Percentiles rank a stretch among this genome's conserved stretches.
Conservation (phyloP, 2,797 vertebrate species). For the Molossus alvarezi region DNA sequence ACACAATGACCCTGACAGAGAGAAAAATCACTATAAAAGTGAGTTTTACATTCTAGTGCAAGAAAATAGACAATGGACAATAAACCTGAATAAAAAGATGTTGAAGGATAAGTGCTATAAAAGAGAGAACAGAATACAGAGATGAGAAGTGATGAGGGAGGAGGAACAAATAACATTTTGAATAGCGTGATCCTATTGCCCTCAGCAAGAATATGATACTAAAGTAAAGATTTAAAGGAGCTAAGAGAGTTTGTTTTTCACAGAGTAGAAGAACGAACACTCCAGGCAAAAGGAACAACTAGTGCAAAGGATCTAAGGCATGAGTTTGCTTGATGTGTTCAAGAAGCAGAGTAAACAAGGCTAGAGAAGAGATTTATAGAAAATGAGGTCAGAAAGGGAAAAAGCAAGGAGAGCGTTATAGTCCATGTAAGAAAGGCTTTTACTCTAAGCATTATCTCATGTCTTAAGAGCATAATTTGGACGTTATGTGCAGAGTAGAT, state of each 20-base stretch:
- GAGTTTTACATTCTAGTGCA: not conserved
- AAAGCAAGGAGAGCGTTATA: not conserved
- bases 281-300: not conserved
- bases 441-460: not conserved
- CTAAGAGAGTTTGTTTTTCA: not conserved
- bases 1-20: not conserved
- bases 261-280: not conserved
- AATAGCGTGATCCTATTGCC: not conserved
- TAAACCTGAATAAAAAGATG: not conserved
- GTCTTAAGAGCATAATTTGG: slow-evolving; percentile 9
- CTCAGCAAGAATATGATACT: not conserved
- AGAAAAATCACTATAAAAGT: not conserved
- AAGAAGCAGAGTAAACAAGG: not conserved
- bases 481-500: not conserved
- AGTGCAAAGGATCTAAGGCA: not conserved
- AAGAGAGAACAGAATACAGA: not conserved
- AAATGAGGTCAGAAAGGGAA: not conserved
- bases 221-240: not conserved
- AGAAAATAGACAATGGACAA: not conserved
- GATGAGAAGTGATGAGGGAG: not conserved
- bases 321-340: not conserved
- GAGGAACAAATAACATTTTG: not conserved
- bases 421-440: not conserved
- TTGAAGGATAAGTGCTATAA: not conserved
- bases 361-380: not conserved